A percentile compares a stretch with the other conserved stretches of the same genome.
Conservation (phyloP, 92 coral and sea anemone genomes). For the Diadumene lineata region DNA sequence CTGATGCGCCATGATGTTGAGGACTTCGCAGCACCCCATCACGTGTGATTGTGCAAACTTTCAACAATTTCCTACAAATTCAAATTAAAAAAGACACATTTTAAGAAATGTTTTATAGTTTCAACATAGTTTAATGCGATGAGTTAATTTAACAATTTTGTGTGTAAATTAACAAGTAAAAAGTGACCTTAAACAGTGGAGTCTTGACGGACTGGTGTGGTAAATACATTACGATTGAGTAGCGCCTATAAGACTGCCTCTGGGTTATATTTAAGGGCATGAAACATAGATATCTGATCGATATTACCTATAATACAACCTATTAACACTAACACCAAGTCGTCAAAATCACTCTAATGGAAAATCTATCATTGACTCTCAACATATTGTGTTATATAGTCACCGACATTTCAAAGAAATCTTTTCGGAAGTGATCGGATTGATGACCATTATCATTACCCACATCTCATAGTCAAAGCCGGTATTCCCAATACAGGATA, state of each 20-base stretch:
- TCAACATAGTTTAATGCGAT: constrained; percentile 37
- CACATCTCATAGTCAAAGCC: neutral
- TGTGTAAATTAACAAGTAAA: constrained; percentile 6
- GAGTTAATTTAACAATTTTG: constrained; percentile 11
- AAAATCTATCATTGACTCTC: constrained; percentile 4
- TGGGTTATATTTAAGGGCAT: constrained; percentile 1
- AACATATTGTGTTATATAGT: neutral
- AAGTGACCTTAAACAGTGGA: constrained; percentile 22
- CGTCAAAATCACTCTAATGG: neutral
- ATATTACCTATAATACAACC: neutral
- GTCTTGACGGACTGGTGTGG: constrained; percentile 24
- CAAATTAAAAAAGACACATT: no score
- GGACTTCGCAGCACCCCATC: neutral
- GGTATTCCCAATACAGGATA: neutral
- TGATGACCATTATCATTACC: neutral
- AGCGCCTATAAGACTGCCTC: constrained; percentile 25
- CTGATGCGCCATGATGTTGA: neutral
- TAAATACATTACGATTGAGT: constrained; percentile 21
- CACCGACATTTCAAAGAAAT: neutral
- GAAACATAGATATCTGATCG: neutral
- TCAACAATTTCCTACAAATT: neutral
- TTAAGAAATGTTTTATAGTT: constrained; percentile 31
- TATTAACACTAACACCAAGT: neutral
- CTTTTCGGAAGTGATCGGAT: constrained; percentile 5
- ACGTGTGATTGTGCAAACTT: no score